Evolutionary conservation across 2,888 invertebrate species (phyloP).

Genomic region (Mamestra brassicae): DNA sequence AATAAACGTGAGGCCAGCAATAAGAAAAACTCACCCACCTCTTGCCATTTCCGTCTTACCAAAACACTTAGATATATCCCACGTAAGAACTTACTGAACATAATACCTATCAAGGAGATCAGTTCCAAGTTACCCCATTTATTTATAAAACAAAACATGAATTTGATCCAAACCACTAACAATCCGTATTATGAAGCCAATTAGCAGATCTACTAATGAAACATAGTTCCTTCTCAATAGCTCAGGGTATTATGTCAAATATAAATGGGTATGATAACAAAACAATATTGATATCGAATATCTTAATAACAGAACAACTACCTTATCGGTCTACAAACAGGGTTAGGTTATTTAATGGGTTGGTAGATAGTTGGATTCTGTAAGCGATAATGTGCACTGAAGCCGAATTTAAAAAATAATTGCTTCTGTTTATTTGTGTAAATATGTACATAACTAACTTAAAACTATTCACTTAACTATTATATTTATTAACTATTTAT

Average conservation of each 20-base stretch:
- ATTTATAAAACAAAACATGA: not conserved
- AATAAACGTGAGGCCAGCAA: too few relatives aligned
- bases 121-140: not conserved
- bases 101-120: not conserved
- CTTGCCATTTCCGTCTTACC: too few relatives aligned
- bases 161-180: constrained; percentile 16
- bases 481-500: too few relatives aligned
- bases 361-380: not conserved
- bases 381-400: not conserved
- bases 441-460: too few relatives aligned
- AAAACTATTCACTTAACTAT: too few relatives aligned
- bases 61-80: too few relatives aligned
- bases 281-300: constrained; percentile 7
- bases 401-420: too few relatives aligned
- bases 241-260: constrained; percentile 11
- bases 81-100: not conserved
- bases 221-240: constrained; percentile 12
- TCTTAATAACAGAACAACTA: constrained; percentile 18
- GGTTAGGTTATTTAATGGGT: not conserved
- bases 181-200: constrained; percentile 15
- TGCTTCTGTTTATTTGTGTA: too few relatives aligned
- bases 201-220: constrained; percentile 26
- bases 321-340: constrained; percentile 1
- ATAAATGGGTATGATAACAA: not conserved
- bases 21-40: too few relatives aligned